phyloP scores from a whole-genome alignment of 2,113 vertebrate species.

The Corapipo altera region DNA sequence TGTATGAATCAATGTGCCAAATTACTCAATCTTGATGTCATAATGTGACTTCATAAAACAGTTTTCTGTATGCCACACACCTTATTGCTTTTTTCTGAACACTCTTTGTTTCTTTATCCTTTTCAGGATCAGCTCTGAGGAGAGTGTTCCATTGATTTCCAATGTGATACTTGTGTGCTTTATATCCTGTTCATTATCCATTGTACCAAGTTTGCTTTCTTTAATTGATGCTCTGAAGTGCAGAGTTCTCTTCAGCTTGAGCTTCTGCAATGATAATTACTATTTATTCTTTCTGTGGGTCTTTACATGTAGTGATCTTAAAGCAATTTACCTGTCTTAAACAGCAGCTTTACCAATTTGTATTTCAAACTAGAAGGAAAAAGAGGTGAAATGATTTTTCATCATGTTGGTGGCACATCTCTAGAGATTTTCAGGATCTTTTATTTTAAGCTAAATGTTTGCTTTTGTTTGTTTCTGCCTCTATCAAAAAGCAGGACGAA shows the following conservation, averaged over 20 bases:
- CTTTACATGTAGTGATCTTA: neutral
- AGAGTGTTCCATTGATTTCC: conserved; percentile 23
- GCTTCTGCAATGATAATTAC: neutral
- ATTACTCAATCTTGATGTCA: neutral
- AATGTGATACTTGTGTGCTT: neutral
- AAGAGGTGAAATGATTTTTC: neutral
- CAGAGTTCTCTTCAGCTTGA: neutral
- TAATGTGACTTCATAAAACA: neutral
- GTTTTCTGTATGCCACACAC: neutral
- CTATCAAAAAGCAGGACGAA: neutral
- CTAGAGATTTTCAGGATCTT: neutral
- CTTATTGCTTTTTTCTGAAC: neutral
- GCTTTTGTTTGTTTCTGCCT: neutral
- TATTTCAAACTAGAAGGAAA: neutral
- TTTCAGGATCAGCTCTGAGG: neutral
- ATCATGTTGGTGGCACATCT: neutral
- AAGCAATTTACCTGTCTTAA: neutral
- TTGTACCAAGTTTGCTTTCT: neutral
- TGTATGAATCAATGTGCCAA: neutral
- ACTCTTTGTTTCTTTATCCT: neutral
- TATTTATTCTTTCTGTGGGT: neutral
- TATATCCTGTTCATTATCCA: conserved; percentile 2
- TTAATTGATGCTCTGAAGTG: neutral
- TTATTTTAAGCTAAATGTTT: neutral
- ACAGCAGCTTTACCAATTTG: neutral